Conservation (phyloP, 92 coral and sea anemone species). For the Paramuricea clavata region DNA sequence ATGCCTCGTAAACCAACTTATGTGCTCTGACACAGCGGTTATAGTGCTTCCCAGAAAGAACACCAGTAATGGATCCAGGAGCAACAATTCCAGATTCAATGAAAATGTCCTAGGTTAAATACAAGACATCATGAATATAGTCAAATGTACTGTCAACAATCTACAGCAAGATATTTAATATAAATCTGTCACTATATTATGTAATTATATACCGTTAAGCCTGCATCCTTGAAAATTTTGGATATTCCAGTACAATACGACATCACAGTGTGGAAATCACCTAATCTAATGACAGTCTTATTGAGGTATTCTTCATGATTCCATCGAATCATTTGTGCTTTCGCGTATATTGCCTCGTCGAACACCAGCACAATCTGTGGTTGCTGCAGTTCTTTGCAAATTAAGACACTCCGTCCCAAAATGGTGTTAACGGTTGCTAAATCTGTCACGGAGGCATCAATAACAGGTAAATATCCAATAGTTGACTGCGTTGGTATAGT, state of each 20-base stretch:
- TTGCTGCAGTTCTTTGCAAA: constrained; percentile 57
- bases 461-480: constrained; percentile 65
- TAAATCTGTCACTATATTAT: too few relatives aligned
- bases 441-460: constrained; percentile 64
- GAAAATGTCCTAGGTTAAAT: too few relatives aligned
- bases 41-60: too few relatives aligned
- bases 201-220: constrained; percentile 27
- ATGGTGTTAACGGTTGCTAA: constrained; percentile 65
- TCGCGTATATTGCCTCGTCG: constrained; percentile 57
- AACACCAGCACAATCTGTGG: constrained; percentile 58
- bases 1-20: too few relatives aligned
- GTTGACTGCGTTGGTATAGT: constrained; percentile 47
- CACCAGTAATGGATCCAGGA: too few relatives aligned
- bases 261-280: constrained; percentile 56
- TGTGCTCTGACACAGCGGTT: too few relatives aligned
- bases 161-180: background rate
- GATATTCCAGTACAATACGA: constrained; percentile 55
- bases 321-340: constrained; percentile 48
- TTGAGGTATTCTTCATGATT: constrained; percentile 55
- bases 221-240: constrained; percentile 63
- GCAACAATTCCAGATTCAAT: too few relatives aligned
- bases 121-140: background rate
- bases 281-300: constrained; percentile 53
- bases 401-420: constrained; percentile 47
- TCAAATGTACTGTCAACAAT: background rate